A percentile compares a stretch with the other conserved stretches of the same genome.
These are phyloP conservation scores for Pantherophis guttatus DNA, from an alignment of 2,113 vertebrate genomes.

Conservation along the genomic window DNA sequence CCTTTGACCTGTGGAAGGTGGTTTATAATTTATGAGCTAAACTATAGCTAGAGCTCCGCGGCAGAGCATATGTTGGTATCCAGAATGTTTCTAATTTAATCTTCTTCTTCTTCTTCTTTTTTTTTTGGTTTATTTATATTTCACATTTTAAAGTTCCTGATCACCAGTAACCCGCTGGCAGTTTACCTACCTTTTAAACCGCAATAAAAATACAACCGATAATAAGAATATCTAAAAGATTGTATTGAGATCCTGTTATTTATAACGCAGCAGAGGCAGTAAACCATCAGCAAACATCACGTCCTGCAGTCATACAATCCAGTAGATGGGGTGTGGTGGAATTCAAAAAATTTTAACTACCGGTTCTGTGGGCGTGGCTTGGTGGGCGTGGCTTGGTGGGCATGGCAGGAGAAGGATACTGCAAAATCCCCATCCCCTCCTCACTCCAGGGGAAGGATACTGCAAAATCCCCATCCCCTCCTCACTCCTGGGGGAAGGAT, in stretches of 20 bases:
- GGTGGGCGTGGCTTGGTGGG: no score
- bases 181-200: background rate
- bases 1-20: background rate
- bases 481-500: no score
- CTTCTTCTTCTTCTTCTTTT: fast-evolving
- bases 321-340: background rate
- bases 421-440: no score
- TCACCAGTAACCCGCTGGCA: background rate
- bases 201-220: background rate
- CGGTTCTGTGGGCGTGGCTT: no score
- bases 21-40: background rate
- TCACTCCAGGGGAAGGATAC: no score
- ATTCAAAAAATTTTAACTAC: no score
- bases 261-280: background rate
- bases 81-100: background rate
- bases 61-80: background rate
- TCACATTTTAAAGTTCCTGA: background rate
- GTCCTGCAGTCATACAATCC: background rate
- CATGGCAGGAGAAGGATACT: no score
- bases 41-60: background rate
- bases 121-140: background rate
- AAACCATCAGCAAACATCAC: background rate
- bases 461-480: no score
- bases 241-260: background rate
- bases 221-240: background rate